phyloP scores from a whole-genome alignment of 2,797 vertebrate genomes.

The Harpagifer antarcticus region DNA sequence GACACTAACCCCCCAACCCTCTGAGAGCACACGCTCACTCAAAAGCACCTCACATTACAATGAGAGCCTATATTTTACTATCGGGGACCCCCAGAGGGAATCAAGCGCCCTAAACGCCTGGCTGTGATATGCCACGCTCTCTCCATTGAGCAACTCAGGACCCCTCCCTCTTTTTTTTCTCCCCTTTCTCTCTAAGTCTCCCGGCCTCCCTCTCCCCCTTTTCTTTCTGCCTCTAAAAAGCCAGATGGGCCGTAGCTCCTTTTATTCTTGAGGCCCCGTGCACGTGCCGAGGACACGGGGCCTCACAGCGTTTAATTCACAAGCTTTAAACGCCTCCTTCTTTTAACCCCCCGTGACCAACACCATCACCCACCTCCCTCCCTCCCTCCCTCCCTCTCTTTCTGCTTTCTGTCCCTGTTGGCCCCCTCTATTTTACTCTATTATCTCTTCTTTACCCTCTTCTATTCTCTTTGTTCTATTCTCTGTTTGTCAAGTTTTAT shows the following conservation, averaged over 20 bases:
- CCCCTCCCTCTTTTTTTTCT: slow-evolving; percentile 5
- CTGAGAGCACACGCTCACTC: slow-evolving; percentile 2
- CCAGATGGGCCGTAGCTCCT: slow-evolving; percentile 81
- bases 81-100: slow-evolving; percentile 29
- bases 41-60: slow-evolving; percentile 29
- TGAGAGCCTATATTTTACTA: background rate
- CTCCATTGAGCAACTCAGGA: slow-evolving; percentile 6
- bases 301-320: slow-evolving; percentile 83
- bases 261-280: slow-evolving; percentile 75
- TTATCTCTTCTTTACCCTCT: slow-evolving; percentile 53
- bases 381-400: slow-evolving; percentile 18
- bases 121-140: slow-evolving; percentile 18
- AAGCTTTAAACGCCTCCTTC: slow-evolving; percentile 70
- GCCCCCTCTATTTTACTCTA: slow-evolving; percentile 47
- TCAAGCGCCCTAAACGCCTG: slow-evolving; percentile 35
- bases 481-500: slow-evolving; percentile 32
- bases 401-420: slow-evolving; percentile 37
- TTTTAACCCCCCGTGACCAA: slow-evolving; percentile 64
- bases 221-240: slow-evolving; percentile 57
- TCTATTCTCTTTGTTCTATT: slow-evolving; percentile 24
- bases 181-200: slow-evolving; percentile 18
- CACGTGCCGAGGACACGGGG: slow-evolving; percentile 85
- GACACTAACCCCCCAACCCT: background rate
- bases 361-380: slow-evolving; percentile 34
- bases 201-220: background rate